A percentile compares a stretch with the other conserved stretches of the same genome.
Conservation (phyloP, 1,140 invertebrate genomes). For the Scylla paramamosain region DNA sequence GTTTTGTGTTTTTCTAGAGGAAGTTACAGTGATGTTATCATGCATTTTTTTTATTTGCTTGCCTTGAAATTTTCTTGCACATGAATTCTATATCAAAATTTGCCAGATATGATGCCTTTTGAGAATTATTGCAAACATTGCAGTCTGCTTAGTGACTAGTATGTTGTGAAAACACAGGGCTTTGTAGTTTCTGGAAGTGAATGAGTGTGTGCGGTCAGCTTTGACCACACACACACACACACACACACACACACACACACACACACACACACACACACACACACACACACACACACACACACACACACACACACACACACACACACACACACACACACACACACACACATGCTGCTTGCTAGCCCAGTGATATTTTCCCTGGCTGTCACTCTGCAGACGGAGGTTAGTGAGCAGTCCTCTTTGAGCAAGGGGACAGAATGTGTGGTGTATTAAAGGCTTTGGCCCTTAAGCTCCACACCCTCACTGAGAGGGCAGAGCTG, state of each 20-base stretch:
- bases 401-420: no score
- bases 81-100: background rate
- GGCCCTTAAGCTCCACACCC: no score
- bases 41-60: background rate
- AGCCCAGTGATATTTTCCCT: no score
- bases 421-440: no score
- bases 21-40: background rate
- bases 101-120: background rate
- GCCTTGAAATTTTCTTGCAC: background rate
- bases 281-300: slow-evolving; percentile 20
- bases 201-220: no score
- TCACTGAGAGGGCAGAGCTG: no score
- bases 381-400: no score
- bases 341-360: no score
- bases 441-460: no score
- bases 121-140: background rate
- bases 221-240: background rate
- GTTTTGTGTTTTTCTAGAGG: background rate
- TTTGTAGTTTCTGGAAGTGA: background rate
- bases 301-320: slow-evolving; percentile 20
- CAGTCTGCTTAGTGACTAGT: background rate
- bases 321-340: slow-evolving; percentile 6
- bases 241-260: slow-evolving; percentile 20
- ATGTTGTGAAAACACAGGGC: background rate
- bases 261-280: slow-evolving; percentile 20